phyloP scores from a whole-genome alignment of 2,113 vertebrate species.

The Perognathus longimembris region DNA sequence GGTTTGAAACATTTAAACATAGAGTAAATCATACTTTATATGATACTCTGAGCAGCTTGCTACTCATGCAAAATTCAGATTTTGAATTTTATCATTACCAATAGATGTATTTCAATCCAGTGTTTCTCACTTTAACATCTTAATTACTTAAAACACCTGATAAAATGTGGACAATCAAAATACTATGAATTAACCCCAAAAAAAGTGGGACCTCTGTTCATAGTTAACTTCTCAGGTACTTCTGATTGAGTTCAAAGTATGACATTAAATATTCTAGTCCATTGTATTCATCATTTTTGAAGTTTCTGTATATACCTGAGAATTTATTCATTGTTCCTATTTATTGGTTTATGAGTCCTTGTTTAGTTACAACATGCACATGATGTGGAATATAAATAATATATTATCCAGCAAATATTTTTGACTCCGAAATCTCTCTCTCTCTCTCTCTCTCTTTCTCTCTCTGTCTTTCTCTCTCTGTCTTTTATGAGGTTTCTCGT shows the following conservation, averaged over 20 bases:
- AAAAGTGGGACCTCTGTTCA: not conserved
- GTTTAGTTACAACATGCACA: too few species aligned
- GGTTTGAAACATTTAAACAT: conserved; percentile 3
- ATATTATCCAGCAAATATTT: too few species aligned
- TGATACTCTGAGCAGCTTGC: not conserved
- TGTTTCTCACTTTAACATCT: not conserved
- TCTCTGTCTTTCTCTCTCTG: too few species aligned
- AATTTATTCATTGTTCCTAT: too few species aligned
- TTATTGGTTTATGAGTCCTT: too few species aligned
- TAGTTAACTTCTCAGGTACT: not conserved
- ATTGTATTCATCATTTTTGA: not conserved
- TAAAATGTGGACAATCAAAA: not conserved
- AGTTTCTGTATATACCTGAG: too few species aligned
- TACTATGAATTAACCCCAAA: not conserved
- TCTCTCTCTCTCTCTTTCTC: too few species aligned
- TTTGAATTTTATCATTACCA: not conserved
- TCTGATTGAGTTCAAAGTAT: not conserved
- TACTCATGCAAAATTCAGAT: not conserved
- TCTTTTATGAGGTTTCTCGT: too few species aligned
- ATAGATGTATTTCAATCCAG: not conserved
- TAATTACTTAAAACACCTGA: not conserved
- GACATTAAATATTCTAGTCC: not conserved
- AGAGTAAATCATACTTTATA: not conserved
- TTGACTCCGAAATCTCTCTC: too few species aligned
- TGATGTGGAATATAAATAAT: too few species aligned